A percentile compares a stretch with the other conserved stretches of the same genome.
These are phyloP conservation scores for Paratrypauchen microcephalus DNA, from an alignment of 2,797 vertebrate species.

Conservation along the genomic window DNA sequence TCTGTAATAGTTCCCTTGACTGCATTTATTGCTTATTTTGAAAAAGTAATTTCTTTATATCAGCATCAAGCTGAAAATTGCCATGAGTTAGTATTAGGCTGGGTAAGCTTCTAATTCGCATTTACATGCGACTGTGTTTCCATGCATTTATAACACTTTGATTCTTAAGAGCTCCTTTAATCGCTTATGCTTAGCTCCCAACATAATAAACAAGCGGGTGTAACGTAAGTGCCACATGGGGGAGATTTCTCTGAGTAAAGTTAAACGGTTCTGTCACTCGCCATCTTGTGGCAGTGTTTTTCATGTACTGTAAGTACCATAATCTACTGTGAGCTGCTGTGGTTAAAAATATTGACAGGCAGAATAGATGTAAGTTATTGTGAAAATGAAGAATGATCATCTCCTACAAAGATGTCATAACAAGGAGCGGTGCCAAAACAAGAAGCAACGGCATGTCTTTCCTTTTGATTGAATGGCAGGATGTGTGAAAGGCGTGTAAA, in stretches of 20 bases:
- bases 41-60: constrained; percentile 84
- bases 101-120: constrained; percentile 95
- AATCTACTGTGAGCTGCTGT: constrained; percentile 86
- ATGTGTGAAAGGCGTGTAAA: constrained; percentile 57
- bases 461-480: constrained; percentile 68
- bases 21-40: constrained; percentile 80
- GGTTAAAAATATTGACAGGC: constrained; percentile 83
- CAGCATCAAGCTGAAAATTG: constrained; percentile 83
- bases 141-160: constrained; percentile 99
- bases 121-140: constrained; percentile 99
- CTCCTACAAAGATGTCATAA: constrained; percentile 55
- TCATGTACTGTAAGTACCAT: constrained; percentile 88
- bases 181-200: constrained; percentile 94
- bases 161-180: constrained; percentile 98
- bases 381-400: constrained; percentile 68
- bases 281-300: constrained; percentile 92
- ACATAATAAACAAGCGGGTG: constrained; percentile 99
- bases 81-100: constrained; percentile 82
- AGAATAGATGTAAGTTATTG: constrained; percentile 72
- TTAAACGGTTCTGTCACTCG: constrained; percentile 94
- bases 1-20: constrained; percentile 75
- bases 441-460: constrained; percentile 21
- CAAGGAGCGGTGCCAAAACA: constrained; percentile 30
- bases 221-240: constrained; percentile 95
- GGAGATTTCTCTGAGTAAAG: constrained; percentile 94